Conservation (phyloP, 1,140 invertebrate species). For the Coboldia fuscipes region DNA sequence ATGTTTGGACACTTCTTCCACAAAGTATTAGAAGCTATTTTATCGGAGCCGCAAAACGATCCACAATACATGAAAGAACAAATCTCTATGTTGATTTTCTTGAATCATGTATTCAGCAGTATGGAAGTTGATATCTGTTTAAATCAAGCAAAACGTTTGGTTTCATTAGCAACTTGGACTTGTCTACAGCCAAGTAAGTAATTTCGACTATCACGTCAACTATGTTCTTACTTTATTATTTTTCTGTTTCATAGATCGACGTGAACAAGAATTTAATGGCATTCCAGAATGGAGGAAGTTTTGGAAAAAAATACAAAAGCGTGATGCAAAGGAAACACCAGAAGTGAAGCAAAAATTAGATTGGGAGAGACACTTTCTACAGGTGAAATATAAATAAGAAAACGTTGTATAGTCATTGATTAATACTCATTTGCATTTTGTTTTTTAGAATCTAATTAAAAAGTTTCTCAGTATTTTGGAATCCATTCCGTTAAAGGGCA, state of each 20-base stretch:
- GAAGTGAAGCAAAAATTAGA: constrained; percentile 46
- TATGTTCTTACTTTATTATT: neutral
- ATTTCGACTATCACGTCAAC: neutral
- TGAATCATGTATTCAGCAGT: constrained; percentile 93
- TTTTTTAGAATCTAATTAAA: constrained; percentile 50
- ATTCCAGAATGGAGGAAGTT: constrained; percentile 82
- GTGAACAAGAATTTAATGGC: constrained; percentile 67
- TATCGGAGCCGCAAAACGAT: constrained; percentile 27
- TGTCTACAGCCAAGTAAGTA: constrained; percentile 60
- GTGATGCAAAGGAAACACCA: constrained; percentile 45
- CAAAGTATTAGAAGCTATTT: constrained; percentile 49
- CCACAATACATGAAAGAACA: constrained; percentile 50
- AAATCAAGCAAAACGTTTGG: constrained; percentile 76
- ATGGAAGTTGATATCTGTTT: constrained; percentile 88
- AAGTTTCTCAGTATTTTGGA: constrained; percentile 77
- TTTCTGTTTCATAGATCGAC: constrained; percentile 28
- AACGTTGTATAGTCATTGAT: neutral
- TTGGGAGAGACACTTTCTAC: constrained; percentile 78
- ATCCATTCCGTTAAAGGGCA: constrained; percentile 42
- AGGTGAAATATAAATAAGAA: constrained; percentile 5
- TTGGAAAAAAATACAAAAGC: constrained; percentile 77
- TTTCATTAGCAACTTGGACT: constrained; percentile 86
- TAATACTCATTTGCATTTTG: neutral
- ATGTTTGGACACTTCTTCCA: constrained; percentile 79
- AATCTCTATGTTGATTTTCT: constrained; percentile 68